Evolutionary conservation across 2,888 invertebrate genomes (phyloP).

Genomic region (Drosophila putrida): DNA sequence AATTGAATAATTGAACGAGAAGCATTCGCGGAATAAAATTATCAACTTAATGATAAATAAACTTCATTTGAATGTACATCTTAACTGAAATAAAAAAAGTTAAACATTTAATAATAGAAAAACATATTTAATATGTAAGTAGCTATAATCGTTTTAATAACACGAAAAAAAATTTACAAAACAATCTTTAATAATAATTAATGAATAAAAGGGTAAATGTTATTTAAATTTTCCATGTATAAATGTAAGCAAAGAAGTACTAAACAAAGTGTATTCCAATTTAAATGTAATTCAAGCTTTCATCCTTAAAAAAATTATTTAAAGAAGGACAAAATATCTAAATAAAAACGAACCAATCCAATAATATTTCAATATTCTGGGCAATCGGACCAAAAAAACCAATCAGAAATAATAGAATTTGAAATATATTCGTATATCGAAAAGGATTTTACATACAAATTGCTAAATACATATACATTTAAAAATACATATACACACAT

Average conservation of each 20-base stretch:
- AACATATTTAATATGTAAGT: constrained; percentile 15
- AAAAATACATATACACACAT: constrained; percentile 28
- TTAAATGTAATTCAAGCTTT: background rate
- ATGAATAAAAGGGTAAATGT: constrained; percentile 10
- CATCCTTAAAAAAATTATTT: background rate
- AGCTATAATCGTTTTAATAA: constrained; percentile 1
- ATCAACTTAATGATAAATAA: background rate
- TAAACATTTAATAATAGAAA: constrained; percentile 7
- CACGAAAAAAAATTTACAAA: background rate
- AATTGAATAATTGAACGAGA: background rate
- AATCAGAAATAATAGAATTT: constrained; percentile 52
- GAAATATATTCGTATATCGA: constrained; percentile 46
- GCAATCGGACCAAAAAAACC: constrained; percentile 73
- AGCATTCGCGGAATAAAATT: background rate
- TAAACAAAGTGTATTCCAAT: background rate
- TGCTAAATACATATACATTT: constrained; percentile 36
- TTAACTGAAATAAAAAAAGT: background rate
- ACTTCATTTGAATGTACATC: background rate
- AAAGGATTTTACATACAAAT: constrained; percentile 48
- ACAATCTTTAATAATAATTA: background rate
- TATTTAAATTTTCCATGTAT: constrained; percentile 1
- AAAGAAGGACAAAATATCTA: constrained; percentile 7
- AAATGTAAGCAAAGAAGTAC: background rate
- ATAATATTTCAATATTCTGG: constrained; percentile 67
- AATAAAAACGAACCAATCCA: constrained; percentile 63